Evolutionary conservation across 2,888 invertebrate genomes (phyloP), one percentile per base, ranked within the genome.

Genomic region (Alloplasta piceator): DNA sequence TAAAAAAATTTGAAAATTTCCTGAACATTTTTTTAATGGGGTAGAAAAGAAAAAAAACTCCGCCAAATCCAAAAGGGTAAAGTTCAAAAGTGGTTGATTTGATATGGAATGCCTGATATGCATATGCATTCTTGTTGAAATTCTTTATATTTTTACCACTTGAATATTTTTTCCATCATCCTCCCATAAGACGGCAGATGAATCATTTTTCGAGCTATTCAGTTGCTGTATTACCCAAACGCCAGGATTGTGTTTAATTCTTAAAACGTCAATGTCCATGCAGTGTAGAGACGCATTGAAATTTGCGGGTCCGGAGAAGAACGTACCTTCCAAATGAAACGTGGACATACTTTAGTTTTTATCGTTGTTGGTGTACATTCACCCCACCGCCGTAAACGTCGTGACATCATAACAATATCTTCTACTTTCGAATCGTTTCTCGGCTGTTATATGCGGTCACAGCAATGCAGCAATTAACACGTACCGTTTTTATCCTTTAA

Each of bases 271-370:
- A 5, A 76, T 67, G 43, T 87, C 85, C 52, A 66, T 86, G 70
- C 90, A 90, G 10, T 88, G 88, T 5, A 90, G 81, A 56, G 60
- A 84, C 1, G 85, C 58, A 50, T 88, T 87, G 3, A 87, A 87
- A 26, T 81, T 64, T 0, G 89, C 82, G 1, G 43, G 41, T 26
- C 26, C 26, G 26, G 26, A 26, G 26, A 26, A 26, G 26, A 26
- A 67, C n/a, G 48, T 56, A 14, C 52, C n/a, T 52, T 52, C 14
- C 0, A 0, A 52, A 52, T 5, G 12, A 12, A 26, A 26, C 26
- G 26, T 26, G 26, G 26, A 26, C 14, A 50, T 4, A 3, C 10
- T 10, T 4, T 50, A n/a, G 12, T 4, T 12, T 50, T 5, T n/a
- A 12, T 50, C 12, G n/a, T 12, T 12, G 12, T 50, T 6, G 12